Conservation (phyloP, 2,888 invertebrate species). For the Oscheius sp. region DNA sequence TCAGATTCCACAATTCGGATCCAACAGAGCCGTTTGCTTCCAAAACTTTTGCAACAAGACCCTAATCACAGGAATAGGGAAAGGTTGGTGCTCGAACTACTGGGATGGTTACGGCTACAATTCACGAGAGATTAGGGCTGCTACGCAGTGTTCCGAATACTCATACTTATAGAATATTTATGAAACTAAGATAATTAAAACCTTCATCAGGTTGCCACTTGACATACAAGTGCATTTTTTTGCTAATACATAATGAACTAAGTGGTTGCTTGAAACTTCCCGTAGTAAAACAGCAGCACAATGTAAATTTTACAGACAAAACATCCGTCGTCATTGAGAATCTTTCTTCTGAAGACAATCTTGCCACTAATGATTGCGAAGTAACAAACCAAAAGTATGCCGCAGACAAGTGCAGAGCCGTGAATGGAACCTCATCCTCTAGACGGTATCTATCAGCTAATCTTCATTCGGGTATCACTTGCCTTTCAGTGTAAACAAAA, state of each 20-base stretch:
- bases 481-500: too few relatives aligned
- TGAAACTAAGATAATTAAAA: too few relatives aligned
- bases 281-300: too few relatives aligned
- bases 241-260: too few relatives aligned
- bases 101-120: background rate
- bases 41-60: conserved; percentile 51
- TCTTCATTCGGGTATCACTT: background rate
- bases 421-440: conserved; percentile 16
- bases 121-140: background rate
- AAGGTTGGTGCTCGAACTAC: background rate
- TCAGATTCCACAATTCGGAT: conserved; percentile 20
- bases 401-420: background rate
- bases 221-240: too few relatives aligned
- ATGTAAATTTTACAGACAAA: conserved; percentile 15
- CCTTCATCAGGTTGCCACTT: too few relatives aligned
- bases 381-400: conserved; percentile 17
- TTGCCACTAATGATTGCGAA: conserved; percentile 1
- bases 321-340: conserved; percentile 19
- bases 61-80: conserved; percentile 32
- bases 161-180: too few relatives aligned
- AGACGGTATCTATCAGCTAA: conserved; percentile 15
- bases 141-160: too few relatives aligned
- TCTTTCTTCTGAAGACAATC: background rate
- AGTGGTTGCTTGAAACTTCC: too few relatives aligned
- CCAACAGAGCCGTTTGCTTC: conserved; percentile 36